phyloP scores from a whole-genome alignment of 2,797 vertebrate species.

The Thamnophis elegans region DNA sequence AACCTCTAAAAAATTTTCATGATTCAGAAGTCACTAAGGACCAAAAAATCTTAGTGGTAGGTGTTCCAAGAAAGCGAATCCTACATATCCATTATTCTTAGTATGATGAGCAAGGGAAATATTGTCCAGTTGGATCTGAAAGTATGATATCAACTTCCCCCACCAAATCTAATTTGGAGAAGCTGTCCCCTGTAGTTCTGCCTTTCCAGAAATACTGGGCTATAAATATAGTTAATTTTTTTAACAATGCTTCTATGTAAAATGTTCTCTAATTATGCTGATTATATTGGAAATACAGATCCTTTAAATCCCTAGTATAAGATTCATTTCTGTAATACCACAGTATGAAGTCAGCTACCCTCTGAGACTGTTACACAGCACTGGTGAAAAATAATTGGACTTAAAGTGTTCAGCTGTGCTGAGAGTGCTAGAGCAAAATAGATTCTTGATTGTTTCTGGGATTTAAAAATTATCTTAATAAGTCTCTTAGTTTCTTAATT shows the following conservation, averaged over 20 bases:
- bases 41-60: background rate
- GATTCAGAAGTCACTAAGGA: background rate
- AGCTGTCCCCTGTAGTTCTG: background rate
- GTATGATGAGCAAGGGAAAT: background rate
- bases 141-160: background rate
- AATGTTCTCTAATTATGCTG: slow-evolving; percentile 7
- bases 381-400: slow-evolving; percentile 2
- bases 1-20: background rate
- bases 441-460: background rate
- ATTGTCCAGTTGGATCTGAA: background rate
- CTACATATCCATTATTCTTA: background rate
- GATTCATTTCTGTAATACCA: slow-evolving; percentile 7
- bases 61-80: background rate
- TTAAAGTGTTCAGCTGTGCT: background rate
- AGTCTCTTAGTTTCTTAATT: background rate
- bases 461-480: background rate
- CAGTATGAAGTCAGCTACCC: slow-evolving; percentile 11
- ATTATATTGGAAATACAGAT: slow-evolving; percentile 12
- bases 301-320: background rate
- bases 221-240: slow-evolving; percentile 8
- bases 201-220: background rate
- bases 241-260: background rate
- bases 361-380: slow-evolving; percentile 4
- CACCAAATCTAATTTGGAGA: background rate
- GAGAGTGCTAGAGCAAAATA: background rate